Evolutionary conservation across 2,888 invertebrate genomes (phyloP).

Genomic region (Pyrocoelia pectoralis): DNA sequence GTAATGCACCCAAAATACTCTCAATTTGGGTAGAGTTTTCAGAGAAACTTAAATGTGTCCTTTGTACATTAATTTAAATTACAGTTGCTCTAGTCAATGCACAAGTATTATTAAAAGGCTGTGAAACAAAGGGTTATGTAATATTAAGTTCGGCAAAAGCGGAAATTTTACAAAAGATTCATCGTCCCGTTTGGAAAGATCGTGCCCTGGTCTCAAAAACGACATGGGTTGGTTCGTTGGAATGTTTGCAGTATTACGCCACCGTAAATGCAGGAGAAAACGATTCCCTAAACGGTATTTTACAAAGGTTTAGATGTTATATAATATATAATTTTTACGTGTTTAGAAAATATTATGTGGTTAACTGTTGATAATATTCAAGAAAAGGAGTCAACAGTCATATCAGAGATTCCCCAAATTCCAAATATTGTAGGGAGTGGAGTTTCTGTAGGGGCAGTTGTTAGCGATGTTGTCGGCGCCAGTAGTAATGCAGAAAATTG

Average conservation of each 20-base stretch:
- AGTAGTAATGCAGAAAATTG: constrained; percentile 67
- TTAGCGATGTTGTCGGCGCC: constrained; percentile 89
- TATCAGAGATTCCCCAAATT: constrained; percentile 83
- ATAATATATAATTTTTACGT: too few species aligned
- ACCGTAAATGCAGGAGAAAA: constrained; percentile 88
- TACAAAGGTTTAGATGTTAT: too few species aligned
- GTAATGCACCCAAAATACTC: too few species aligned
- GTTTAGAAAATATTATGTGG: constrained; percentile 93
- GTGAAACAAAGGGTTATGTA: constrained; percentile 96
- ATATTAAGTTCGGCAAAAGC: constrained; percentile 97
- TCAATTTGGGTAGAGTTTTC: too few species aligned
- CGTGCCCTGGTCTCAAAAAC: constrained; percentile 89
- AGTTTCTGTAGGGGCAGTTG: constrained; percentile 96
- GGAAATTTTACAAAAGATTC: constrained; percentile 88
- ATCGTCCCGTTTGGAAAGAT: constrained; percentile 89
- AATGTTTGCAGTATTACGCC: constrained; percentile 99
- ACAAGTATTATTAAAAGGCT: constrained; percentile 93
- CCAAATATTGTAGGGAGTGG: constrained; percentile 93
- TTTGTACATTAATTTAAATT: constrained; percentile 34
- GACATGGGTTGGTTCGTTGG: constrained; percentile 94
- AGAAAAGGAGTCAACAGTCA: constrained; percentile 79
- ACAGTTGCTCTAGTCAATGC: constrained; percentile 90
- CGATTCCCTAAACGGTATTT: constrained; percentile 70
- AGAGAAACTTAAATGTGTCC: too few species aligned
- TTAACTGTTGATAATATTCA: constrained; percentile 93